Conservation (phyloP, 2,888 invertebrate genomes). For the Masnerella sp. region DNA sequence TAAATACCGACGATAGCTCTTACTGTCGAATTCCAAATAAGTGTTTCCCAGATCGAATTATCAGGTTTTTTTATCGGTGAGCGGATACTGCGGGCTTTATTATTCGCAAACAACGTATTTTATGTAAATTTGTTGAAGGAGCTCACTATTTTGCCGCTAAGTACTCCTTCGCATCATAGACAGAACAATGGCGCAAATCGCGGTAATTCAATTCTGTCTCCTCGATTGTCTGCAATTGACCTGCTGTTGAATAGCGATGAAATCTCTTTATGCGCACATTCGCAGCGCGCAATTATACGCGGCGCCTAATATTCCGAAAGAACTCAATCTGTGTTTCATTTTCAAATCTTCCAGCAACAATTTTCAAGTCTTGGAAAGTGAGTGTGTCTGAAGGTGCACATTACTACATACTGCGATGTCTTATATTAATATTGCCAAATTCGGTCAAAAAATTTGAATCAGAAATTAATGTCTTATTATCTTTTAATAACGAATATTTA, state of each 20-base stretch:
- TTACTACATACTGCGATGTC: no score
- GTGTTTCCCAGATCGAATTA: slow-evolving; percentile 41
- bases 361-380: slow-evolving; percentile 15
- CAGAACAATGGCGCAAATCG: slow-evolving; percentile 47
- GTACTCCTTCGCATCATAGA: slow-evolving; percentile 28
- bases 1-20: no score
- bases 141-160: slow-evolving; percentile 24
- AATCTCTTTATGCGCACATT: slow-evolving; percentile 33
- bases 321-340: slow-evolving; percentile 13
- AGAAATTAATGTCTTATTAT: no score
- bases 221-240: slow-evolving; percentile 51
- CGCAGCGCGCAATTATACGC: slow-evolving; percentile 18
- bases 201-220: slow-evolving; percentile 46
- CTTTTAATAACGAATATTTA: no score
- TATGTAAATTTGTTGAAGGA: slow-evolving; percentile 39
- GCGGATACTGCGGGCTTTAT: no score
- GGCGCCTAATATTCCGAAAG: slow-evolving; percentile 28
- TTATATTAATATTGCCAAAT: no score
- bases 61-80: slow-evolving; percentile 26
- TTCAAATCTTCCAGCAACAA: no score
- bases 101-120: slow-evolving; percentile 39
- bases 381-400: no score
- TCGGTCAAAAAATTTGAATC: no score
- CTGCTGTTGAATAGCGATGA: slow-evolving; percentile 35
- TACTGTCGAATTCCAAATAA: slow-evolving; percentile 34